Conservation (phyloP, 2,113 vertebrate species). For the Cyprinodon brontotheroides region DNA sequence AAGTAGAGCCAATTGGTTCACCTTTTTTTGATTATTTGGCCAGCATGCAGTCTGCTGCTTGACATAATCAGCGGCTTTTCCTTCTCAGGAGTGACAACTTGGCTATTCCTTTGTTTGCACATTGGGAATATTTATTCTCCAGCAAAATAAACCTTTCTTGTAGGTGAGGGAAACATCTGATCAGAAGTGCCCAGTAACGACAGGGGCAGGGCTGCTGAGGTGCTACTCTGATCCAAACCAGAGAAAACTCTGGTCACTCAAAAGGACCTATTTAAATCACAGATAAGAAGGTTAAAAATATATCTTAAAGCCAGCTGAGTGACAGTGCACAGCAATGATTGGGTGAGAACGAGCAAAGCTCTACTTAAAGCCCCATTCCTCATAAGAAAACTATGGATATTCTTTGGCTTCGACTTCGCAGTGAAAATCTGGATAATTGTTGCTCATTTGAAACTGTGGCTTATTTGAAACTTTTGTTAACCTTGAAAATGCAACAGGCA, state of each 20-base stretch:
- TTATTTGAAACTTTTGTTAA: neutral
- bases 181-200: neutral
- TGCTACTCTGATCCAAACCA: no score
- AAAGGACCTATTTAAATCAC: no score
- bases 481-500: neutral
- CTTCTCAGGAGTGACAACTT: no score
- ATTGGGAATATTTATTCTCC: neutral
- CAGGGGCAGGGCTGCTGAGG: no score
- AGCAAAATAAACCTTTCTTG: neutral
- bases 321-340: neutral
- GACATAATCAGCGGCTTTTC: neutral
- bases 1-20: neutral
- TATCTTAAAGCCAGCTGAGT: neutral
- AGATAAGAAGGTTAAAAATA: neutral
- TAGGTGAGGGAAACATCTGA: neutral
- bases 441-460: no score
- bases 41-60: neutral
- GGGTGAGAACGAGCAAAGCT: neutral
- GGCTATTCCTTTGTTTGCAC: neutral
- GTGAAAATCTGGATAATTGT: neutral
- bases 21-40: neutral
- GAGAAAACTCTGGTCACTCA: no score
- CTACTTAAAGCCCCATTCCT: neutral
- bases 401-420: neutral
- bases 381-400: neutral